A percentile compares a stretch with the other conserved stretches of the same genome.
These are phyloP conservation scores for Beris chalybata DNA, from an alignment of 2,888 invertebrate genomes.

Conservation along the genomic window DNA sequence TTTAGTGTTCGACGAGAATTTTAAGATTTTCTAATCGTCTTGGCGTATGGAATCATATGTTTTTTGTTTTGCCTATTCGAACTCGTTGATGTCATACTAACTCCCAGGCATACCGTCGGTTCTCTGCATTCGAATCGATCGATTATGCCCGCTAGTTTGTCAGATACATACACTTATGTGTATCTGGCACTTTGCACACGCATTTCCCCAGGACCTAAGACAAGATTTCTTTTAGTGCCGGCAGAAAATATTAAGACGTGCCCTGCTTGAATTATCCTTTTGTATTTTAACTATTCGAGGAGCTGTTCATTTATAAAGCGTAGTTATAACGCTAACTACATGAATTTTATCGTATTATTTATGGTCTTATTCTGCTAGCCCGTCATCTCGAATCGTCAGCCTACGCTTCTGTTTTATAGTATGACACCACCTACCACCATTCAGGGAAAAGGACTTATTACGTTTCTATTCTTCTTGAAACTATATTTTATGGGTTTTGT, in stretches of 20 bases:
- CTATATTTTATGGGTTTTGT: too few species aligned
- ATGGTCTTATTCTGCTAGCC: too few species aligned
- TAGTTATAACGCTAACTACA: too few species aligned
- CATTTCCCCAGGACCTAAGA: background rate
- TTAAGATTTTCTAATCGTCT: constrained; percentile 37
- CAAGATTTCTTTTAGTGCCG: background rate
- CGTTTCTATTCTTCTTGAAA: too few species aligned
- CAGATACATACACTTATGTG: background rate
- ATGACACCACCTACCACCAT: too few species aligned
- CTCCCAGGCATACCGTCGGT: too few species aligned
- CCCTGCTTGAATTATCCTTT: background rate
- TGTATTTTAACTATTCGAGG: background rate
- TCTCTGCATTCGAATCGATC: background rate
- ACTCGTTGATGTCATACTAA: background rate
- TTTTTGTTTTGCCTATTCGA: background rate
- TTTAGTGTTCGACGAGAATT: constrained; percentile 17
- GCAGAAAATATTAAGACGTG: background rate
- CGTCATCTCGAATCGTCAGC: too few species aligned
- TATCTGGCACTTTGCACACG: background rate
- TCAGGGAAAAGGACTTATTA: too few species aligned
- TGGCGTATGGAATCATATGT: constrained; percentile 1
- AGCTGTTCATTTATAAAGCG: too few species aligned
- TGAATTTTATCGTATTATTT: too few species aligned
- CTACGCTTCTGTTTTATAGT: too few species aligned
- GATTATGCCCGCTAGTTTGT: background rate